Percentiles rank a stretch among this genome's conserved stretches.
Evolutionary conservation across 2,888 invertebrate species (phyloP).

Genomic region (Uropetala carovei): DNA sequence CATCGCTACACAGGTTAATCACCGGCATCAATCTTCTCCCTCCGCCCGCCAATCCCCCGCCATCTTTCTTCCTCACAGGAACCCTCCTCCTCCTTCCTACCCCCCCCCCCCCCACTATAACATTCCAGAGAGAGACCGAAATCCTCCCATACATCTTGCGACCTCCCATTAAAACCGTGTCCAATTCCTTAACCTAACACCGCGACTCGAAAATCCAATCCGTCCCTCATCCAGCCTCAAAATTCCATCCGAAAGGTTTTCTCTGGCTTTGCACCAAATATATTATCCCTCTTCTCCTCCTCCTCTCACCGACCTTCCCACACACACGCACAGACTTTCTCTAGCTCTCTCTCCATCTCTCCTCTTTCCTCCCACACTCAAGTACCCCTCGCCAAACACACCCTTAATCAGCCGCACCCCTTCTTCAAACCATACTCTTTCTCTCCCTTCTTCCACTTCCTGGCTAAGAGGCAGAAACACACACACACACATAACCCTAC

Average conservation of each 20-base stretch:
- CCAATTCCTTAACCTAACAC: constrained; percentile 35
- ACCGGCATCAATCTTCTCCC: background rate
- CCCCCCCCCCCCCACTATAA: background rate
- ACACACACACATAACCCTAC: background rate
- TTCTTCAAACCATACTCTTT: background rate
- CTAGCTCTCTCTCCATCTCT: no score
- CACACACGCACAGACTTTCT: no score
- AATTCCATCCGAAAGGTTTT: constrained; percentile 20
- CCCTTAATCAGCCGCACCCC: background rate
- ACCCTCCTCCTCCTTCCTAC: background rate
- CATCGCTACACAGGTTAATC: background rate
- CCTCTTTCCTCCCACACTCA: no score
- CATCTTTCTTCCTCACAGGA: background rate
- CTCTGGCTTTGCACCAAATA: constrained; percentile 29
- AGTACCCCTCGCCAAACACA: background rate
- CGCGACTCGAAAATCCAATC: constrained; percentile 21
- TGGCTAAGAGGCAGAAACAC: background rate
- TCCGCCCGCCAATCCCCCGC: background rate
- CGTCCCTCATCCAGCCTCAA: constrained; percentile 13
- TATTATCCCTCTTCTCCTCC: background rate
- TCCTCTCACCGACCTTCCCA: no score
- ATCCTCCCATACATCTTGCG: constrained; percentile 50
- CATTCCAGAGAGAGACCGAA: background rate
- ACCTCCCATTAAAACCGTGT: constrained; percentile 51
- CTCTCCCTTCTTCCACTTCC: background rate